Percentiles rank a stretch among this genome's conserved stretches.
phyloP scores from a whole-genome alignment of 2,797 vertebrate species.

The Esox masquinongy region DNA sequence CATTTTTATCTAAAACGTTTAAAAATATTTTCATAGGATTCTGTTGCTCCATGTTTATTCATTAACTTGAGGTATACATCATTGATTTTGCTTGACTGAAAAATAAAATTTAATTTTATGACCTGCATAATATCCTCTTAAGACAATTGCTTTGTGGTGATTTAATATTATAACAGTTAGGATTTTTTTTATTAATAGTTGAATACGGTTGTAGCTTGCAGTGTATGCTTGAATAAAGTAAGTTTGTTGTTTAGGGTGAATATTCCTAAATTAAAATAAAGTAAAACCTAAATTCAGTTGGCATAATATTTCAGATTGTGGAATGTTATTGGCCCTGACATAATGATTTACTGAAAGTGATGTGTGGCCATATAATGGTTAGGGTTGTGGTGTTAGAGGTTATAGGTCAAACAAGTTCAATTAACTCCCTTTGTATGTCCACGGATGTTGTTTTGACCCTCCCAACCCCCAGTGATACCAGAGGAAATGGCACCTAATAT shows the following conservation, averaged over 20 bases:
- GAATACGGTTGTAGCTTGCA: not conserved
- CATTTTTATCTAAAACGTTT: not conserved
- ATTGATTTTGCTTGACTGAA: not conserved
- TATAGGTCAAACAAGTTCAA: constrained; percentile 70
- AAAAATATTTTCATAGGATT: not conserved
- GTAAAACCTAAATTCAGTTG: not conserved
- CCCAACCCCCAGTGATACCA: constrained; percentile 3
- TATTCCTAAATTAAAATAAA: not conserved
- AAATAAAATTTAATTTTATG: not conserved
- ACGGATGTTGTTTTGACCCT: constrained; percentile 66
- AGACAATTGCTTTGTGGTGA: not conserved
- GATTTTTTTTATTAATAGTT: not conserved
- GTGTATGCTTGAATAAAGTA: not conserved
- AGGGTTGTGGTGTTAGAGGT: constrained; percentile 44
- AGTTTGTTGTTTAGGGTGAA: no score
- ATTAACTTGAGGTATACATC: not conserved
- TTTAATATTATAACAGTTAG: not conserved
- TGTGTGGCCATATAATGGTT: constrained; percentile 44
- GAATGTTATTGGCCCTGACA: not conserved
- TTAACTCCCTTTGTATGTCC: constrained; percentile 58
- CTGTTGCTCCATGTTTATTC: not conserved
- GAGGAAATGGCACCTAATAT: constrained; percentile 26
- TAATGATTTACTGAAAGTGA: constrained; percentile 21
- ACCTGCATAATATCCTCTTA: not conserved
- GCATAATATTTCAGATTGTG: not conserved